These are phyloP conservation scores for Okapia johnstoni DNA, from an alignment of 2,113 vertebrate genomes.

Conservation along the genomic window DNA sequence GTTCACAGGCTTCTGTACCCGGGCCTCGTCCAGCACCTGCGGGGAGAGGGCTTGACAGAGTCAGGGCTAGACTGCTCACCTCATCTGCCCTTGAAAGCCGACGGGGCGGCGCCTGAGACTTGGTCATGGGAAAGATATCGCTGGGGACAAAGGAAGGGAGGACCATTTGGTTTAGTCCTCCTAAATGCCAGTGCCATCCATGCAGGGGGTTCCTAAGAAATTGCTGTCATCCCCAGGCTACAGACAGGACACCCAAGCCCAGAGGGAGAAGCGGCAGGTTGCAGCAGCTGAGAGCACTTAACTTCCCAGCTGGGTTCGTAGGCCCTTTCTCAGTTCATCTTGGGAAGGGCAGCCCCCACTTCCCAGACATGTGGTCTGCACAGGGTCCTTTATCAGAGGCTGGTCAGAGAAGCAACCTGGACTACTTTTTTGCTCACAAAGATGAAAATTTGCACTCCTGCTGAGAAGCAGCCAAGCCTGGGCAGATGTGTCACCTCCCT, in stretches of 20 bases:
- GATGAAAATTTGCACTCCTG: background rate
- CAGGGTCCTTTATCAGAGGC: background rate
- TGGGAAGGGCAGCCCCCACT: background rate
- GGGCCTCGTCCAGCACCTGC: constrained; percentile 74
- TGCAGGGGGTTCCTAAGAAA: background rate
- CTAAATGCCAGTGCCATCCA: background rate
- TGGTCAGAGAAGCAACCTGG: background rate
- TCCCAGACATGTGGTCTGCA: background rate
- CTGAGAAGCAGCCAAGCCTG: background rate
- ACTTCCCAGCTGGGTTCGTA: fast-evolving
- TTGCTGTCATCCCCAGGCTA: fast-evolving
- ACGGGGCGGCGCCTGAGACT: fast-evolving
- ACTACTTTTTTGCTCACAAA: background rate
- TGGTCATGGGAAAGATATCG: background rate
- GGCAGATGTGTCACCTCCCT: background rate
- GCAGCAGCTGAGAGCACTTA: background rate
- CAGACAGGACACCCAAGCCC: background rate
- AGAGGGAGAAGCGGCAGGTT: fast-evolving
- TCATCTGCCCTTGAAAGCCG: background rate
- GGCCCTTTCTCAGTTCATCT: background rate
- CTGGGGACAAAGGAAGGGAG: background rate
- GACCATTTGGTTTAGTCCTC: background rate
- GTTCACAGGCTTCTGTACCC: constrained; percentile 63
- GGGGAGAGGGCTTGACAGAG: background rate
- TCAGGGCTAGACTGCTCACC: background rate